Evolutionary conservation across 2,888 invertebrate genomes (phyloP).

Genomic region (Drosophila flavopinicola): DNA sequence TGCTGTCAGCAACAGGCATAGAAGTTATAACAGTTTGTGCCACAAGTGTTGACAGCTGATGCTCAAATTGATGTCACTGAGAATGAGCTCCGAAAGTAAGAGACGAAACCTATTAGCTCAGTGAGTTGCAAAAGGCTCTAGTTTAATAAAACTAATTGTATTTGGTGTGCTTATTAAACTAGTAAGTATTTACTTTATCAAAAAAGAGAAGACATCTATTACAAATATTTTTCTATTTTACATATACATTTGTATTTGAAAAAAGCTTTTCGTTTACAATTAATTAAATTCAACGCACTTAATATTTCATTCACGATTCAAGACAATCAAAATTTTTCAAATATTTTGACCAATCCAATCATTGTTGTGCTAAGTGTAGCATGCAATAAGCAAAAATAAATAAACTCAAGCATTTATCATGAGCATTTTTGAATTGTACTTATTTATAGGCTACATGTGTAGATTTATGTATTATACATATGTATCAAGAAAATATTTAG

Average conservation of each 20-base stretch:
- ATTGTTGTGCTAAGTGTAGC: constrained; percentile 42
- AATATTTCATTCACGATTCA: constrained; percentile 36
- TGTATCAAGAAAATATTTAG: constrained; percentile 18
- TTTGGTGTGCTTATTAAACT: no score
- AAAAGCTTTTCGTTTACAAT: not conserved
- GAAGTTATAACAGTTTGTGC: constrained; percentile 19
- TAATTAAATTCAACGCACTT: constrained; percentile 31
- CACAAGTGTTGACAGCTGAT: constrained; percentile 34
- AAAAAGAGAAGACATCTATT: no score
- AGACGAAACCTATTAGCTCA: not conserved
- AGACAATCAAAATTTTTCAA: constrained; percentile 39
- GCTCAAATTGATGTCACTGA: constrained; percentile 13
- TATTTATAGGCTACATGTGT: constrained; percentile 49
- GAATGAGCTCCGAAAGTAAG: constrained; percentile 1
- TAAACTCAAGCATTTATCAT: constrained; percentile 46
- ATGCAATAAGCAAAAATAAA: constrained; percentile 44
- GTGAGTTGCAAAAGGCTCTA: not conserved
- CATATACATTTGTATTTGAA: no score
- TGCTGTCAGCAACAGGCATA: constrained; percentile 55
- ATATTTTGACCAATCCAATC: constrained; percentile 54
- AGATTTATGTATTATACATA: constrained; percentile 36
- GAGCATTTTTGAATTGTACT: constrained; percentile 32
- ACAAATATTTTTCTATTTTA: no score
- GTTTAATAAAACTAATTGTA: not conserved
- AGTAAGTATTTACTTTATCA: no score